Conservation (phyloP, 2,113 vertebrate species). For the Engraulis encrasicolus region DNA sequence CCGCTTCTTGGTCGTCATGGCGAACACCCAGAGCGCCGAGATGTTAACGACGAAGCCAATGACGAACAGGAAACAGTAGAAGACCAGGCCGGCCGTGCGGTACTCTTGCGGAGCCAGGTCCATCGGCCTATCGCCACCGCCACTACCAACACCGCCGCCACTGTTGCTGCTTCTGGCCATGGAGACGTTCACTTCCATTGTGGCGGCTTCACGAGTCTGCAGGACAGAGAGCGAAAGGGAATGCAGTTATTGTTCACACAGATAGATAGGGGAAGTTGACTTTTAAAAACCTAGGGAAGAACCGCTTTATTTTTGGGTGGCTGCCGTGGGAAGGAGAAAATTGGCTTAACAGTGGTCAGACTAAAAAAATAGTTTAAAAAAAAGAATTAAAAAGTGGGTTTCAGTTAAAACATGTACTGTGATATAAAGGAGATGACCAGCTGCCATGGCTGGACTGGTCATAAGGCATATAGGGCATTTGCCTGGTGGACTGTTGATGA, state of each 20-base stretch:
- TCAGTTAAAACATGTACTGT: not conserved
- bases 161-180: not conserved
- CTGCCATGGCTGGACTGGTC: too few relatives aligned
- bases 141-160: too few relatives aligned
- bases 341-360: not conserved
- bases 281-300: conserved; percentile 7
- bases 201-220: conserved; percentile 20
- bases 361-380: not conserved
- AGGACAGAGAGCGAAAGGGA: not conserved
- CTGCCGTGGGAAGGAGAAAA: not conserved
- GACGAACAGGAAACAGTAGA: conserved; percentile 84
- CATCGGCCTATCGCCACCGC: not conserved
- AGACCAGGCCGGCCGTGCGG: conserved; percentile 80
- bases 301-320: too few relatives aligned
- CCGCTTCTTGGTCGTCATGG: conserved; percentile 92
- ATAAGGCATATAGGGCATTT: too few relatives aligned
- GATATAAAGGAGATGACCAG: not conserved
- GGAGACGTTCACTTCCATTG: conserved; percentile 55
- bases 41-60: conserved; percentile 88
- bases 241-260: not conserved
- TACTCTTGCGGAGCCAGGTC: conserved; percentile 78
- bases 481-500: too few relatives aligned
- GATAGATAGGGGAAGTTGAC: not conserved
- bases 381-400: too few relatives aligned
- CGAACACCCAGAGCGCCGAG: conserved; percentile 94